Evolutionary conservation across 2,113 vertebrate species (phyloP).

Genomic region (Rhineura floridana): DNA sequence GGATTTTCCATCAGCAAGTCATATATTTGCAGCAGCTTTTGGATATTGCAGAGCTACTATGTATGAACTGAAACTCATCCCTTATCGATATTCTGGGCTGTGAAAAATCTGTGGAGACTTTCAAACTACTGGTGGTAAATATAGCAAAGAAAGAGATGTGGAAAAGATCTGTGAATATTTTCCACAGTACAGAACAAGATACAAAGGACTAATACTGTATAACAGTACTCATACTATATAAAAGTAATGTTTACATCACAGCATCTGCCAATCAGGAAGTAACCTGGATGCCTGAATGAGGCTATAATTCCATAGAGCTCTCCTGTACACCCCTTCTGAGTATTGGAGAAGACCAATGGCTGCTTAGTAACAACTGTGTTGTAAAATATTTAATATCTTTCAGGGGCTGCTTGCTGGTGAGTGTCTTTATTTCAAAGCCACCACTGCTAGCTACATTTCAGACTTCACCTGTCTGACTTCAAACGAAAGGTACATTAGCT

Average conservation of each 20-base stretch:
- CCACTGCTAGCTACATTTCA: conserved; percentile 29
- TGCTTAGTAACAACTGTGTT: conserved; percentile 24
- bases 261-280: conserved; percentile 12
- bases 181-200: neutral
- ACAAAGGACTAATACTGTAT: neutral
- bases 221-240: neutral
- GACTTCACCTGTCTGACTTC: conserved; percentile 13
- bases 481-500: conserved; percentile 1
- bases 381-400: neutral
- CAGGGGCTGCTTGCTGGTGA: conserved; percentile 13
- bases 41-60: neutral
- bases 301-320: neutral
- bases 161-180: neutral
- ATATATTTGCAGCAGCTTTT: neutral
- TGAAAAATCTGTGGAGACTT: neutral
- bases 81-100: neutral
- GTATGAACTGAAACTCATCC: neutral
- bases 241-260: conserved; percentile 7
- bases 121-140: neutral
- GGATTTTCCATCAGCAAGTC: neutral
- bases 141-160: neutral
- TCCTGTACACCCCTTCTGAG: neutral
- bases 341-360: neutral
- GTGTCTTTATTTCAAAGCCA: conserved; percentile 7
- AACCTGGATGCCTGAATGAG: neutral